Base-by-base conservation (phyloP, 2,888 invertebrate genomes). In the Cotesia congregata region DNA sequence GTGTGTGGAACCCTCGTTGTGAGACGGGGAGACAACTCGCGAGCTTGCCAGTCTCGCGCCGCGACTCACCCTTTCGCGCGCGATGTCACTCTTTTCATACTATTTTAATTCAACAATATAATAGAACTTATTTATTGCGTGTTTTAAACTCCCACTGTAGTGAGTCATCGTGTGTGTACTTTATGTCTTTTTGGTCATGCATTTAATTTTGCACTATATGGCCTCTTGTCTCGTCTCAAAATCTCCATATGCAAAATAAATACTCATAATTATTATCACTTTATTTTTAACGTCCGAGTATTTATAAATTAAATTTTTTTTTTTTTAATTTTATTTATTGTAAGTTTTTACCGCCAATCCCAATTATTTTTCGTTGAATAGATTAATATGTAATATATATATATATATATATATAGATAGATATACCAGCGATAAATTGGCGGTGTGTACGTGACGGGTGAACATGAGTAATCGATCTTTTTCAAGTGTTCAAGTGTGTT, bases 11-110 rank as follows among this genome's bases (percentile, higher is more conserved):
- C 59, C 70, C 70, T 30, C 65, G 69, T 69, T 17, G 3, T 20
- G 6, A 5, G 41, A 7, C 59, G 30, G 65, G 67, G 67, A 61
- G 75, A 30, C 39, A 20, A 40, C 64, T 61, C 30, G 72, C 61
- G 60, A 59, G 65, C 65, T 65, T 65, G 30, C 30, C 65, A 65
- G 72, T 76, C 72, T 76, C 67, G 76, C 72, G 72, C 65, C 67
- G 76, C 65, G 76, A 72, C 72, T 67, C 72, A 76, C 76, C 76
- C 76, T 65, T 65, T 65, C 65, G 65, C 65, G 65, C 65, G 65
- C 65, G 65, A 65, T 65, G 65, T 65, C 7, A 38, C 65, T 65
- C 65, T 65, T 30, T 65, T 65, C 50, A 30, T 20, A 12, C 65
- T 65, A 65, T 65, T 65, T 65, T 30, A 20, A 65, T 30, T 5